These are phyloP conservation scores for Monodelphis domestica DNA, from an alignment of 2,797 vertebrate species.

Conservation along the genomic window DNA sequence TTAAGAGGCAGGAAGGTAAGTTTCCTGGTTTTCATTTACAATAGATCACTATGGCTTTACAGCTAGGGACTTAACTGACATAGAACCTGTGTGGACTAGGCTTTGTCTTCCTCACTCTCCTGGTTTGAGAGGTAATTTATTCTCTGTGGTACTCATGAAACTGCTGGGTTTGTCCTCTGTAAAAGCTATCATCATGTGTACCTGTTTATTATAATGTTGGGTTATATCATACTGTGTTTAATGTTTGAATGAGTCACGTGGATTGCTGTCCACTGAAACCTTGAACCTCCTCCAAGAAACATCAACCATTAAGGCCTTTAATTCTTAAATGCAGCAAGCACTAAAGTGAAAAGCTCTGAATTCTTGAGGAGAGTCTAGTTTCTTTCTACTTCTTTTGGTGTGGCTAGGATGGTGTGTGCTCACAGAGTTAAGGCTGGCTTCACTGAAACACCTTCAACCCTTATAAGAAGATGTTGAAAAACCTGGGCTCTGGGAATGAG, in stretches of 20 bases:
- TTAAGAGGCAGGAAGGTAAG: not conserved
- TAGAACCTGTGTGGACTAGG: not conserved
- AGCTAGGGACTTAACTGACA: slow-evolving; percentile 9
- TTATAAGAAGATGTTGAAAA: not conserved
- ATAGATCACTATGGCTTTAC: not conserved
- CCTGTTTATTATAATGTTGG: slow-evolving; percentile 17
- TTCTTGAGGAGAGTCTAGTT: not conserved
- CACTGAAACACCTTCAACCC: not conserved
- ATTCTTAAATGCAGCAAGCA: slow-evolving; percentile 30
- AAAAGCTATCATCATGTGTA: not conserved
- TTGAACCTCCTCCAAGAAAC: slow-evolving; percentile 8
- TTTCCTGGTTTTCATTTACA: slow-evolving; percentile 9
- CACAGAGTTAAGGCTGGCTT: not conserved
- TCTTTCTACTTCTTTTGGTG: not conserved
- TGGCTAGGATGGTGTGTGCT: not conserved
- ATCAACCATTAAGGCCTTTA: not conserved
- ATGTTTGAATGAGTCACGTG: not conserved
- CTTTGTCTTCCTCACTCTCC: slow-evolving; percentile 41
- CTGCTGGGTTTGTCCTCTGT: not conserved
- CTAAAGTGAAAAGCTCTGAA: not conserved
- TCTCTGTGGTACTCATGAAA: slow-evolving; percentile 14
- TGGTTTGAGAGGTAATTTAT: slow-evolving; percentile 12
- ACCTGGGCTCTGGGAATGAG: too few relatives aligned
- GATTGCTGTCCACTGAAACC: slow-evolving; percentile 31
- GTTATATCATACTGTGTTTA: not conserved